Evolutionary conservation across 2,797 vertebrate genomes (phyloP).

Genomic region (Acanthurus lineatus): DNA sequence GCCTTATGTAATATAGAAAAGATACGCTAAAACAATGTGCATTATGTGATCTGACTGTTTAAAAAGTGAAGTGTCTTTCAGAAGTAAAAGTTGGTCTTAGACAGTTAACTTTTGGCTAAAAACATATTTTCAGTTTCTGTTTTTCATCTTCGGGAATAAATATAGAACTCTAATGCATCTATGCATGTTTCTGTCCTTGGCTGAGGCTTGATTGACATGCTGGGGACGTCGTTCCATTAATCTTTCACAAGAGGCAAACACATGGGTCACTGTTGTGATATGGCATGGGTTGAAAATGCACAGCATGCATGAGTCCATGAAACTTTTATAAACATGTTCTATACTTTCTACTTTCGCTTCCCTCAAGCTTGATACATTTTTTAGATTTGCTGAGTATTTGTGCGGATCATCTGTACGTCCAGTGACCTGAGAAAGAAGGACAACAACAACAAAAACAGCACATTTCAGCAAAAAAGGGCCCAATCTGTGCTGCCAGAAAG

Average conservation of each 20-base stretch:
- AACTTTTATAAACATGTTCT: constrained; percentile 43
- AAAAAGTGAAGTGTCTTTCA: not conserved
- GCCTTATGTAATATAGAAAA: not conserved
- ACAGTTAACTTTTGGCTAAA: not conserved
- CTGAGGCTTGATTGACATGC: constrained; percentile 29
- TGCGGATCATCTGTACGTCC: not conserved
- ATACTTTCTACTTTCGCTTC: constrained; percentile 21
- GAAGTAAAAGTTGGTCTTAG: too few species aligned
- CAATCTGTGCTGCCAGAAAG: not conserved
- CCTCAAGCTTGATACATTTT: constrained; percentile 19
- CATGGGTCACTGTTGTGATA: constrained; percentile 46
- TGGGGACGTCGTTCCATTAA: constrained; percentile 32
- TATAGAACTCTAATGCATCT: not conserved
- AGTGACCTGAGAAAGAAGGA: not conserved
- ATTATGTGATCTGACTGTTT: too few species aligned
- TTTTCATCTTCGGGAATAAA: not conserved
- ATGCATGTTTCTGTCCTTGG: not conserved
- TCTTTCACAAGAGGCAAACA: constrained; percentile 62
- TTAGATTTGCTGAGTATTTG: constrained; percentile 1
- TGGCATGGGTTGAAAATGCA: constrained; percentile 39
- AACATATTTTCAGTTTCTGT: not conserved
- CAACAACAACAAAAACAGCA: not conserved
- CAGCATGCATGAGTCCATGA: constrained; percentile 34
- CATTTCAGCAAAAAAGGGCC: constrained; percentile 3
- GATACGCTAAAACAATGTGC: not conserved